A percentile compares a stretch with the other conserved stretches of the same genome.
These are phyloP conservation scores for Molanna angustata DNA, from an alignment of 2,888 invertebrate genomes.

Conservation along the genomic window DNA sequence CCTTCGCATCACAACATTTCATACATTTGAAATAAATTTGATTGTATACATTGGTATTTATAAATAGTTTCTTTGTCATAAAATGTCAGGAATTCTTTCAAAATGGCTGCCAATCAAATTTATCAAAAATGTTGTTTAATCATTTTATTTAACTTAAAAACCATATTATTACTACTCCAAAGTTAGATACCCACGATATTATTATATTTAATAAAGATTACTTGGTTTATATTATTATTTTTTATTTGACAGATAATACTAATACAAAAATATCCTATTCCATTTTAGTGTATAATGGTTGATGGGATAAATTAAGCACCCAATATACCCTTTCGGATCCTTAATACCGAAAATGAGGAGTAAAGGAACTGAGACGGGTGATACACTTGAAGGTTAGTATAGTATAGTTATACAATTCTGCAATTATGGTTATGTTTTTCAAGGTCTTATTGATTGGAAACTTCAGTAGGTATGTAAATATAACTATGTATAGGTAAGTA, in stretches of 20 bases:
- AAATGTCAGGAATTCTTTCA: conserved; percentile 14
- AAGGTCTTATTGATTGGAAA: too few relatives aligned
- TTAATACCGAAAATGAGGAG: conserved; percentile 20
- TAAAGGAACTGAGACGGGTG: conserved; percentile 25
- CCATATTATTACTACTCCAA: not conserved
- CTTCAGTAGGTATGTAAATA: not conserved
- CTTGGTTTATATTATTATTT: not conserved
- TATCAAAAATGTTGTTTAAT: not conserved
- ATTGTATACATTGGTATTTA: not conserved
- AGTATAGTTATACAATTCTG: not conserved
- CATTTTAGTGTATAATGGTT: conserved; percentile 13
- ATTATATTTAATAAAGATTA: too few relatives aligned
- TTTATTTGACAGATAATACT: too few relatives aligned
- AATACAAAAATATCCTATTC: too few relatives aligned
- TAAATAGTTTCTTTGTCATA: conserved; percentile 21
- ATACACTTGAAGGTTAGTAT: conserved; percentile 23
- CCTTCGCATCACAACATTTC: not conserved
- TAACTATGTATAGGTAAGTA: not conserved
- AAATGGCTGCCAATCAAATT: conserved; percentile 19
- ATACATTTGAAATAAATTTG: not conserved
- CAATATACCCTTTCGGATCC: not conserved
- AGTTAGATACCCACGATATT: not conserved
- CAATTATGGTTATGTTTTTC: not conserved
- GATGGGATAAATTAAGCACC: conserved; percentile 9
- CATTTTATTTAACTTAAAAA: not conserved